Conservation (phyloP, 2,113 vertebrate genomes). For the Cercopithecus mona region DNA sequence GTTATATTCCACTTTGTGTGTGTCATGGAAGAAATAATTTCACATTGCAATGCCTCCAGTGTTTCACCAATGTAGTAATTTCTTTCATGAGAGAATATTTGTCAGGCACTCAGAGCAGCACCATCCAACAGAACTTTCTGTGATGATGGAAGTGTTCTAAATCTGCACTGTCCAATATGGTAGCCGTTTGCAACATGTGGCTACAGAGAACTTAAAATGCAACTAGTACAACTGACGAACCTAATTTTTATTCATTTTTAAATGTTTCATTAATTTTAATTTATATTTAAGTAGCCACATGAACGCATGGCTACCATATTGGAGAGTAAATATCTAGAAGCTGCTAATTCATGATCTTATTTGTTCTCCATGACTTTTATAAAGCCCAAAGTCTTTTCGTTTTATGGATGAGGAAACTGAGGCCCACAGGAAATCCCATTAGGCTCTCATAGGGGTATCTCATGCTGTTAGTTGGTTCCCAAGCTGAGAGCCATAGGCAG, state of each 20-base stretch:
- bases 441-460: background rate
- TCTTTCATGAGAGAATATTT: fast-evolving
- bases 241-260: background rate
- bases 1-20: fast-evolving
- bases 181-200: fast-evolving
- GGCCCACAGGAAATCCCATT: background rate
- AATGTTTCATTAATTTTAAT: background rate
- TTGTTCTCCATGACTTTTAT: background rate
- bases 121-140: background rate
- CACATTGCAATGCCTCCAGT: fast-evolving
- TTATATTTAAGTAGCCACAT: background rate
- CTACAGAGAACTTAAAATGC: background rate
- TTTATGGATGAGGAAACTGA: background rate
- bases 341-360: background rate
- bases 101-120: fast-evolving
- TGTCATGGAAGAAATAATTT: background rate
- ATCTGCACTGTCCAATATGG: fast-evolving
- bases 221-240: background rate
- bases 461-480: background rate
- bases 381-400: background rate
- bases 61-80: fast-evolving
- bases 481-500: no score
- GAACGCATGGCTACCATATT: background rate
- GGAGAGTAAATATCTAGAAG: background rate
- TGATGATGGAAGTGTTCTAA: background rate